Evolutionary conservation across 2,888 invertebrate species (phyloP).

Genomic region (Drosophila pegasa): DNA sequence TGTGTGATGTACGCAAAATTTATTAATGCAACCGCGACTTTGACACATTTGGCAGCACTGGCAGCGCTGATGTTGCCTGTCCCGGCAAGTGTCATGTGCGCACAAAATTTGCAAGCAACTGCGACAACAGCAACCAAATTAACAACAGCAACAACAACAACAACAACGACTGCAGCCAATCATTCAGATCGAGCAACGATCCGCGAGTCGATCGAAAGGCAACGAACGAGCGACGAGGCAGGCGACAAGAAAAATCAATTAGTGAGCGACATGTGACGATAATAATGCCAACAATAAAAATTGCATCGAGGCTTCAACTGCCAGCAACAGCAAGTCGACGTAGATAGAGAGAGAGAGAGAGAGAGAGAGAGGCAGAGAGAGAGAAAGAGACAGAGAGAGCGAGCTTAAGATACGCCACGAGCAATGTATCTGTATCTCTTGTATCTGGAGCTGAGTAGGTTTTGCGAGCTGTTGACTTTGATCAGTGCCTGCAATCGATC

Average conservation of each 20-base stretch:
- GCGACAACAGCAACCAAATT: constrained; percentile 63
- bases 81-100: constrained; percentile 72
- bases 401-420: constrained; percentile 23
- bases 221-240: constrained; percentile 70
- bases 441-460: constrained; percentile 43
- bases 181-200: constrained; percentile 70
- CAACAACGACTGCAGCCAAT: constrained; percentile 50
- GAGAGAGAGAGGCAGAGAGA: background rate
- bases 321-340: constrained; percentile 16
- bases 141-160: constrained; percentile 39
- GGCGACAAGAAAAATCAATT: constrained; percentile 86
- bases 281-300: constrained; percentile 83
- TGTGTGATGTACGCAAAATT: constrained; percentile 65
- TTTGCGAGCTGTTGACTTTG: constrained; percentile 52
- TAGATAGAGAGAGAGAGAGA: constrained; percentile 11
- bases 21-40: constrained; percentile 74
- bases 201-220: constrained; percentile 45
- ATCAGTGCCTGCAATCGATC: constrained; percentile 67
- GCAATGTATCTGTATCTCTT: constrained; percentile 40
- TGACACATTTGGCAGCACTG: constrained; percentile 78
- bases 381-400: constrained; percentile 5
- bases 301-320: constrained; percentile 55
- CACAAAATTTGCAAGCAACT: constrained; percentile 75
- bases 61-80: constrained; percentile 78
- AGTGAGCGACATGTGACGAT: constrained; percentile 85